phyloP scores from a whole-genome alignment of 1,140 invertebrate species.

The Chionoecetes opilio region DNA sequence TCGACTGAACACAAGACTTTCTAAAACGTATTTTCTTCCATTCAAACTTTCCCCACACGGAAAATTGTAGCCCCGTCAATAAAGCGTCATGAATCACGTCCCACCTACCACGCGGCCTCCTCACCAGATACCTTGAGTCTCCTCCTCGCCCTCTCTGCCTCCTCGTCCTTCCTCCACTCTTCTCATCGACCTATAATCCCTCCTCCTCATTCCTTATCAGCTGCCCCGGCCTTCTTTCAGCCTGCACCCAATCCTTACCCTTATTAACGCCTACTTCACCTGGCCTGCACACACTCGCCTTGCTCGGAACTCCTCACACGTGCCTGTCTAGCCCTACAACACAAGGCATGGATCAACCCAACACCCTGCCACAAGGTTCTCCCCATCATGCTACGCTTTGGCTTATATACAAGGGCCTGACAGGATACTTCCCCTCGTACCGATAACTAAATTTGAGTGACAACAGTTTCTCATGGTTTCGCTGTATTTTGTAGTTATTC shows the following conservation, averaged over 20 bases:
- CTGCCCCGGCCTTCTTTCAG: background rate
- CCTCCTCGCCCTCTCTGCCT: background rate
- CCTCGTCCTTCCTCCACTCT: background rate
- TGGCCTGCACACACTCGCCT: background rate
- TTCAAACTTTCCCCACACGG: background rate
- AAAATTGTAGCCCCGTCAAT: constrained; percentile 7
- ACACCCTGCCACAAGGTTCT: background rate
- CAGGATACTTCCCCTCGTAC: background rate
- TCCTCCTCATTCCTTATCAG: background rate
- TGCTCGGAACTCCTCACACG: background rate
- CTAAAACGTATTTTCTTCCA: background rate
- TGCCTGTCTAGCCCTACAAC: background rate
- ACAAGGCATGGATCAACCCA: background rate
- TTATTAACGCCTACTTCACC: background rate
- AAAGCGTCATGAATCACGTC: constrained; percentile 17
- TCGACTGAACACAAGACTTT: background rate
- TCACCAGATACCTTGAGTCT: background rate
- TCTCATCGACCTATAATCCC: background rate
- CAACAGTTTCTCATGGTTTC: background rate
- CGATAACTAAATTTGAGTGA: background rate
- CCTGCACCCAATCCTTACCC: background rate
- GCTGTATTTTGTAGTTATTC: background rate
- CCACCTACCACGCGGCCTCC: background rate
- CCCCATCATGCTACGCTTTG: background rate
- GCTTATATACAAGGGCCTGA: background rate